These are phyloP conservation scores for Protosalanx chinensis DNA, from an alignment of 2,797 vertebrate species.

Conservation along the genomic window DNA sequence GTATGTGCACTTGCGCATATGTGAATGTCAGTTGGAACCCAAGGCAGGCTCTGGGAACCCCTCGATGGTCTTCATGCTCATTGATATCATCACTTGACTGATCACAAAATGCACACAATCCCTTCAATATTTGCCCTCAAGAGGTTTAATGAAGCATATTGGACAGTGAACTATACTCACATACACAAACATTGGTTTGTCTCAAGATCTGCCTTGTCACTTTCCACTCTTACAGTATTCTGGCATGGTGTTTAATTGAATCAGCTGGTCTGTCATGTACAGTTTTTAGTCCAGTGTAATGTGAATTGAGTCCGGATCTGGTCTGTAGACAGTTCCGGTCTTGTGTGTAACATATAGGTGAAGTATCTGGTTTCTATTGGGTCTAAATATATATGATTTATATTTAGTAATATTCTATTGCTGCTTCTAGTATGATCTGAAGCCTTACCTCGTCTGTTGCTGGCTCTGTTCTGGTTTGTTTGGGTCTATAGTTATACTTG, in stretches of 20 bases:
- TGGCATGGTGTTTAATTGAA: too few species aligned
- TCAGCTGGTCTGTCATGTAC: too few species aligned
- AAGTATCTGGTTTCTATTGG: not conserved
- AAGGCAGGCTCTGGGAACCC: not conserved
- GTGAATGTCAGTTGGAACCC: slow-evolving; percentile 1
- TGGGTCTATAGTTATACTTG: not conserved
- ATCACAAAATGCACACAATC: too few species aligned
- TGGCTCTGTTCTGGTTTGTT: not conserved
- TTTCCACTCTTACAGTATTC: too few species aligned
- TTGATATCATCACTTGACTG: too few species aligned
- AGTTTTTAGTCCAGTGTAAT: not conserved
- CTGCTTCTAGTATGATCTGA: not conserved
- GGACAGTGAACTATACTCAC: too few species aligned
- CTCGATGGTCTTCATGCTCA: not conserved
- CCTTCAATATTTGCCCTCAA: too few species aligned
- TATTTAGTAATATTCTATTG: not conserved
- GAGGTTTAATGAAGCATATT: too few species aligned
- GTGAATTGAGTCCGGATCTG: not conserved
- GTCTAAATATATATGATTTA: not conserved
- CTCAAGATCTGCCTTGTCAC: too few species aligned
- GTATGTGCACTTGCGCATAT: not conserved
- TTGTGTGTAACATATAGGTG: not conserved
- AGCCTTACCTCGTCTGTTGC: not conserved
- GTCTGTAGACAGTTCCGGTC: too few species aligned
- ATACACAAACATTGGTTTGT: too few species aligned